Percentiles rank a stretch among this genome's conserved stretches.
phyloP scores from a whole-genome alignment of 2,797 vertebrate genomes.

The Arctocebus calabarensis region DNA sequence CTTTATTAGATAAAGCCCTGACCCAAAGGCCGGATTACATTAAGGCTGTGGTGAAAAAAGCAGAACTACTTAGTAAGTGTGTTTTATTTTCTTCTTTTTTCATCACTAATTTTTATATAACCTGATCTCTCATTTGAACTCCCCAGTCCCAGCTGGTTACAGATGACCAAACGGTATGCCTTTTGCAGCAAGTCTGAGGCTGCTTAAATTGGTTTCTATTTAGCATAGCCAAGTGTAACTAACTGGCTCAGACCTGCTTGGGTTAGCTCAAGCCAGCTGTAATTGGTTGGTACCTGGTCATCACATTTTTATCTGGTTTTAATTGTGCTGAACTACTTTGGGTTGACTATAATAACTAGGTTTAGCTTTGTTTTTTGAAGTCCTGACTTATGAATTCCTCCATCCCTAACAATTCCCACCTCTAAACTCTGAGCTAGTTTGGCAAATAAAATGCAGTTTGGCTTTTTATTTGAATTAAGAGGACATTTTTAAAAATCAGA shows the following conservation, averaged over 20 bases:
- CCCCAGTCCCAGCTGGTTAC: background rate
- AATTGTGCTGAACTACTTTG: slow-evolving; percentile 19
- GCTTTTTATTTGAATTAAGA: slow-evolving; percentile 27
- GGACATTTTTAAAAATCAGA: background rate
- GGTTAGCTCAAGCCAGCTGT: background rate
- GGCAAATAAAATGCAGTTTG: slow-evolving; percentile 36
- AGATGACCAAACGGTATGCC: background rate
- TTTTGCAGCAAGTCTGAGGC: slow-evolving; percentile 16
- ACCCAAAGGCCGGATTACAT: slow-evolving; percentile 97
- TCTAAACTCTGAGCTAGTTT: background rate
- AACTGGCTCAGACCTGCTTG: background rate
- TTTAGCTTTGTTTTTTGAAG: background rate
- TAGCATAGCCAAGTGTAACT: background rate
- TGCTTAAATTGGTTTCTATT: background rate
- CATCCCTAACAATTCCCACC: too few species aligned
- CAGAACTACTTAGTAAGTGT: slow-evolving; percentile 96
- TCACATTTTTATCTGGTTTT: background rate
- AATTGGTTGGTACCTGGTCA: slow-evolving; percentile 3
- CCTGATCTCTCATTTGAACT: background rate
- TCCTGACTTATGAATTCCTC: too few species aligned
- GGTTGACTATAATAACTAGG: background rate
- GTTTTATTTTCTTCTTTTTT: background rate
- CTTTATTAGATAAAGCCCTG: slow-evolving; percentile 96
- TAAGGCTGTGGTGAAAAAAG: slow-evolving; percentile 99
- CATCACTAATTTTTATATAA: background rate